phyloP scores from a whole-genome alignment of 2,113 vertebrate genomes.

The Panthera tigris region DNA sequence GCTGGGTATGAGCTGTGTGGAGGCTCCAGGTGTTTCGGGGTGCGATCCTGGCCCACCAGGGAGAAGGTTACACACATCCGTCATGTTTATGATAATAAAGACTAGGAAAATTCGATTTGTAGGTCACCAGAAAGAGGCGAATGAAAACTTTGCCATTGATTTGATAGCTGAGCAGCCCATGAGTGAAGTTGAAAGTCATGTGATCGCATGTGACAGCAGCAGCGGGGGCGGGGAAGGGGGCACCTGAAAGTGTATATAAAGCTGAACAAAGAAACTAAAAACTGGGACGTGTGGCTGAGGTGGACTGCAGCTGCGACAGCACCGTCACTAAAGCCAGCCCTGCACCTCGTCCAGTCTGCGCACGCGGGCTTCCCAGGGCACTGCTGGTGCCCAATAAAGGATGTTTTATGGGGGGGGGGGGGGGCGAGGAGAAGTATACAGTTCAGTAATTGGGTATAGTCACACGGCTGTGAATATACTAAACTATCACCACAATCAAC shows the following conservation, averaged over 20 bases:
- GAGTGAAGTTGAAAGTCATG: not conserved
- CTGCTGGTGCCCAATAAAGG: not conserved
- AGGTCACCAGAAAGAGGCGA: conserved; percentile 94
- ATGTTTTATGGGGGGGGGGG: not conserved
- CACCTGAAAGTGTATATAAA: not conserved
- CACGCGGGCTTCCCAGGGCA: not conserved
- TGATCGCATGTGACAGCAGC: not conserved
- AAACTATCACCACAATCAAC: not conserved
- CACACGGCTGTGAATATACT: not conserved
- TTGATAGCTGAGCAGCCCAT: not conserved
- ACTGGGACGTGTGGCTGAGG: not conserved
- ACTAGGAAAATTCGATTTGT: conserved; percentile 91
- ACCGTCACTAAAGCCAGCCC: not conserved
- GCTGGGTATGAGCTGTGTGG: not conserved
- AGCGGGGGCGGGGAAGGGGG: too few relatives aligned
- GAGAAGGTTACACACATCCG: not conserved
- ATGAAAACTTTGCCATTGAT: not conserved
- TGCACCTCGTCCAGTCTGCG: not conserved
- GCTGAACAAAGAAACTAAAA: not conserved
- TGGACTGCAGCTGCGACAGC: not conserved
- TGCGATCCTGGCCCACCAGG: too few relatives aligned
- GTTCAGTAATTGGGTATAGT: not conserved
- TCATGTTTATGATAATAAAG: conserved; percentile 91
- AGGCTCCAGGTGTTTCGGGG: too few relatives aligned
- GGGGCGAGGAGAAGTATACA: not conserved